phyloP scores from a whole-genome alignment of 2,888 invertebrate species.

The Piscicola geometra region DNA sequence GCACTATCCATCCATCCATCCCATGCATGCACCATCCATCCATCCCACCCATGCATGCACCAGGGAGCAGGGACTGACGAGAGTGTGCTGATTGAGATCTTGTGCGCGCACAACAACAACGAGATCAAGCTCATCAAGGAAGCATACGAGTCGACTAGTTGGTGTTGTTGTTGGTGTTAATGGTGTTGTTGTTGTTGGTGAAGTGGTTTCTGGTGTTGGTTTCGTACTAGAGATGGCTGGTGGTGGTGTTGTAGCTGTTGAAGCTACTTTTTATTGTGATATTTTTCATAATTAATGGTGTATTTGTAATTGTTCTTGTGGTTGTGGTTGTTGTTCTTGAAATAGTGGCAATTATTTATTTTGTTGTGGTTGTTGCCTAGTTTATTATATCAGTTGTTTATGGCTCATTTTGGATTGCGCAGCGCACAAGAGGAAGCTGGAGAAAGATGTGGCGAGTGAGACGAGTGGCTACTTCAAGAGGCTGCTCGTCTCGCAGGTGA shows the following conservation, averaged over 20 bases:
- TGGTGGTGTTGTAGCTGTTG: not conserved
- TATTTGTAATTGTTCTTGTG: too few relatives aligned
- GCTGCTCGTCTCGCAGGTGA: slow-evolving; percentile 48
- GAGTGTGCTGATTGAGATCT: slow-evolving; percentile 74
- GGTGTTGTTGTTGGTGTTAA: too few relatives aligned
- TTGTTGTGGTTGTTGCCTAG: not conserved
- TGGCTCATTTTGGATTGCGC: not conserved
- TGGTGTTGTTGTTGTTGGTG: too few relatives aligned
- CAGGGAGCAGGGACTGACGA: slow-evolving; percentile 81
- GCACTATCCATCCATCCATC: not conserved
- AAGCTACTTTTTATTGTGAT: too few relatives aligned
- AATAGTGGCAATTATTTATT: not conserved
- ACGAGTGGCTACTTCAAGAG: slow-evolving; percentile 53
- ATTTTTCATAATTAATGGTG: too few relatives aligned
- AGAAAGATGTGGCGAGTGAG: slow-evolving; percentile 51
- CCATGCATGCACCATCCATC: not conserved
- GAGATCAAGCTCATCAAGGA: slow-evolving; percentile 65
- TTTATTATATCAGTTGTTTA: not conserved
- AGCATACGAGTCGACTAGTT: slow-evolving; percentile 46
- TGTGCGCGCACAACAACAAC: slow-evolving; percentile 63
- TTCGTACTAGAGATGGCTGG: not conserved
- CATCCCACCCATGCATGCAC: not conserved
- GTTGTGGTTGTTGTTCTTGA: not conserved
- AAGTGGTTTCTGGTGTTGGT: too few relatives aligned
- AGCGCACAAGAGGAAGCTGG: slow-evolving; percentile 50